These are phyloP conservation scores for Uloborus plumipes DNA, from an alignment of 2,888 invertebrate species.

Conservation along the genomic window DNA sequence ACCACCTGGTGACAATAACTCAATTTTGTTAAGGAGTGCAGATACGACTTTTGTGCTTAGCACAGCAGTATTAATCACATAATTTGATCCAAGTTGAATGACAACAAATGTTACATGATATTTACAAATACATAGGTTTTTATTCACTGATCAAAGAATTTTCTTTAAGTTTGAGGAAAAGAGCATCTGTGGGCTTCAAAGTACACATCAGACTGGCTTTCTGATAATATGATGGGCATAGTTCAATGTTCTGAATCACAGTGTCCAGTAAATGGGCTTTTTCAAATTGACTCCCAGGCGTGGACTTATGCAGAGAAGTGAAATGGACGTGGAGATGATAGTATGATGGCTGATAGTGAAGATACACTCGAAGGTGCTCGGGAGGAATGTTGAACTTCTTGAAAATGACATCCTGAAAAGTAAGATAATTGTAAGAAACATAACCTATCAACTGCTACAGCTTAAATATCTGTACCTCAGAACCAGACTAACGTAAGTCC, in stretches of 20 bases:
- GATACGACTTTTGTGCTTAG: too few relatives aligned
- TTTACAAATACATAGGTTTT: neutral
- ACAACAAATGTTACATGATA: too few relatives aligned
- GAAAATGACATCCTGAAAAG: conserved; percentile 75
- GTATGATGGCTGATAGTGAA: conserved; percentile 97
- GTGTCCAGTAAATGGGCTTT: conserved; percentile 88
- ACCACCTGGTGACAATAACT: too few relatives aligned
- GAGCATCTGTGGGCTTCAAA: conserved; percentile 81
- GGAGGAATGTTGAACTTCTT: conserved; percentile 81
- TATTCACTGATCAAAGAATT: conserved; percentile 6
- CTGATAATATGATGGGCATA: conserved; percentile 86
- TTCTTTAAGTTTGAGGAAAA: conserved; percentile 70
- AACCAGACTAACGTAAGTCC: too few relatives aligned
- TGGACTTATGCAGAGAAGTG: conserved; percentile 82
- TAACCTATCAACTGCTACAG: too few relatives aligned
- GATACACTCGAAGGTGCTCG: conserved; percentile 81
- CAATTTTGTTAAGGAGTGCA: too few relatives aligned
- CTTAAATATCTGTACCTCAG: too few relatives aligned
- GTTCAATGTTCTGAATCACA: conserved; percentile 90
- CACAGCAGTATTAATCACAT: too few relatives aligned
- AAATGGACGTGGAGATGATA: conserved; percentile 97
- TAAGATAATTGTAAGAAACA: too few relatives aligned
- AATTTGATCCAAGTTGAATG: too few relatives aligned
- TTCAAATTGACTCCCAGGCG: conserved; percentile 83
- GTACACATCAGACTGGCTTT: conserved; percentile 85